A percentile compares a stretch with the other conserved stretches of the same genome.
phyloP scores from a whole-genome alignment of 2,888 invertebrate species.

The Rhingia rostrata region DNA sequence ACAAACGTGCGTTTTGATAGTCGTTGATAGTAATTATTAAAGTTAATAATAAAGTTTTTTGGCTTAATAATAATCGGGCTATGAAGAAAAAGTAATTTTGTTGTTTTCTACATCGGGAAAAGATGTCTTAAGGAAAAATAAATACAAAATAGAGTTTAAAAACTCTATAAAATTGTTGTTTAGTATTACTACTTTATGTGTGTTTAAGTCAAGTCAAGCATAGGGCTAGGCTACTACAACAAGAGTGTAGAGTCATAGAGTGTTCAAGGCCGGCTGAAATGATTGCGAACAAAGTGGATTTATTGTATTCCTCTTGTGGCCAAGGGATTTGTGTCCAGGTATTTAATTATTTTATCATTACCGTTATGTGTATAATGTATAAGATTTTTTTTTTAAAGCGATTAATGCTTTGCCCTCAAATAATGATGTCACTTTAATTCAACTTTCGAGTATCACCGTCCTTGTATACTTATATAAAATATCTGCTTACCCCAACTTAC shows the following conservation, averaged over 20 bases:
- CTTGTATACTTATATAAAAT: constrained; percentile 28
- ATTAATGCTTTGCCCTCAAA: constrained; percentile 21
- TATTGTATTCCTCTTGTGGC: constrained; percentile 31
- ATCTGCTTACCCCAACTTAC: not conserved
- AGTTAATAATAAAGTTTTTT: constrained; percentile 4
- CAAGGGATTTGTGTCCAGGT: constrained; percentile 66
- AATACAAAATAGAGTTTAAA: constrained; percentile 3
- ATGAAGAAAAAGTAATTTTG: not conserved
- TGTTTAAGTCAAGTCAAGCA: constrained; percentile 9
- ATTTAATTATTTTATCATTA: constrained; percentile 54
- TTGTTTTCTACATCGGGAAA: not conserved
- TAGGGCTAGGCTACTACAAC: not conserved
- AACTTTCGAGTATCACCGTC: constrained; percentile 56
- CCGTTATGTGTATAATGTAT: constrained; percentile 9
- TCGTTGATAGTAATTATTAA: constrained; percentile 4
- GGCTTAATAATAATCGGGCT: not conserved
- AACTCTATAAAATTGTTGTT: constrained; percentile 28
- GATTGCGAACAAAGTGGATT: constrained; percentile 58
- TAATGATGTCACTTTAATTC: constrained; percentile 66
- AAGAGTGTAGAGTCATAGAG: constrained; percentile 20
- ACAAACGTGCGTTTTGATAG: not conserved
- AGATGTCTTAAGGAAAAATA: constrained; percentile 2
- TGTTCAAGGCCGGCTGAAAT: constrained; percentile 30
- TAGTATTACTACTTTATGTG: constrained; percentile 49
- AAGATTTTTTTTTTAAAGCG: constrained; percentile 22